Evolutionary conservation across 2,797 vertebrate genomes (phyloP).

Genomic region (Takifugu rubripes): DNA sequence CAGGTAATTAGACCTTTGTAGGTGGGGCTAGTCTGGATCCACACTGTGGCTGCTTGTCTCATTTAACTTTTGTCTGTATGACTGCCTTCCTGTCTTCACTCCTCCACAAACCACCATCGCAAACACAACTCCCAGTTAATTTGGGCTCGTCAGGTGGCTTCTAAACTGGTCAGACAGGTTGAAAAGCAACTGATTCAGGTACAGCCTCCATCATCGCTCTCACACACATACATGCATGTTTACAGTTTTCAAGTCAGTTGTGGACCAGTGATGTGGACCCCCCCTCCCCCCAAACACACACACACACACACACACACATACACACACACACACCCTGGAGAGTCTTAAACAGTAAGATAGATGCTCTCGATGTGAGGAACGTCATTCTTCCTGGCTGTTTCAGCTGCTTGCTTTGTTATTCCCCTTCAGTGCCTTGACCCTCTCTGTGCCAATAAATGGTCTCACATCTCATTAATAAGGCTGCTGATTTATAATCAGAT

Average conservation of each 20-base stretch:
- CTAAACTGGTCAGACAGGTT: constrained; percentile 72
- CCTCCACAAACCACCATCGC: not conserved
- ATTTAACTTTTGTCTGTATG: not conserved
- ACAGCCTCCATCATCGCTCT: constrained; percentile 16
- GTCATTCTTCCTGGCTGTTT: constrained; percentile 13
- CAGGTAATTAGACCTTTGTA: constrained; percentile 33
- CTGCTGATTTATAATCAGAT: constrained; percentile 39
- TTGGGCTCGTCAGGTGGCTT: constrained; percentile 32
- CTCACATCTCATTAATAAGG: constrained; percentile 39
- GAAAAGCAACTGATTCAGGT: constrained; percentile 28
- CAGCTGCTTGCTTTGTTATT: constrained; percentile 8
- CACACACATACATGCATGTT: constrained; percentile 17
- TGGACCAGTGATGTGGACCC: constrained; percentile 17
- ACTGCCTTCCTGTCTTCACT: constrained; percentile 8
- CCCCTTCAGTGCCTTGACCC: constrained; percentile 22
- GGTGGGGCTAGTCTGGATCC: constrained; percentile 10
- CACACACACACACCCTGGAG: not conserved
- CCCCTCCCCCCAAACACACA: not conserved
- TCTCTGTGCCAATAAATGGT: constrained; percentile 17
- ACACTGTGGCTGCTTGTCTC: constrained; percentile 3
- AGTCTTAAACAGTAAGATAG: not conserved
- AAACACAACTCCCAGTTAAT: constrained; percentile 46
- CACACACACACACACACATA: constrained; percentile 3
- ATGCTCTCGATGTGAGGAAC: not conserved
- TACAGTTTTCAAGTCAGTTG: constrained; percentile 28